phyloP scores from a whole-genome alignment of 2,888 invertebrate species.

The Stomorhina lunata region DNA sequence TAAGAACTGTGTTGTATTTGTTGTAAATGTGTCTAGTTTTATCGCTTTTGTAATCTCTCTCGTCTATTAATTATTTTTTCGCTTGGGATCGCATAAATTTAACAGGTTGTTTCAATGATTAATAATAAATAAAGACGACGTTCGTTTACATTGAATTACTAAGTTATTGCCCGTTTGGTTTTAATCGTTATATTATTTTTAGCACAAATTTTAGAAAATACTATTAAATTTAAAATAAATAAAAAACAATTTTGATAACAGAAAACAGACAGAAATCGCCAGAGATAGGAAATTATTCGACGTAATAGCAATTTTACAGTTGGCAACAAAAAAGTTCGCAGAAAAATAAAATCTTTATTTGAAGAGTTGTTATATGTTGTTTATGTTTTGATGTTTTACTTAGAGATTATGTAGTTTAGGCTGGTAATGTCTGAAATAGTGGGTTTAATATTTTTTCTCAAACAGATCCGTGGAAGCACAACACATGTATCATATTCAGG shows the following conservation, averaged over 20 bases:
- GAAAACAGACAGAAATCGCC: not conserved
- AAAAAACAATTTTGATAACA: not conserved
- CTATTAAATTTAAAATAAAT: not conserved
- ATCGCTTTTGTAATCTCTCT: not conserved
- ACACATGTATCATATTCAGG: no score
- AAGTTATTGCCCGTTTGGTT: not conserved
- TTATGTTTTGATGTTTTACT: no score
- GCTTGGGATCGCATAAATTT: not conserved
- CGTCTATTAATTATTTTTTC: not conserved
- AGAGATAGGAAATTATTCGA: not conserved
- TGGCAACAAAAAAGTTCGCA: not conserved
- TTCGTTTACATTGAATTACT: not conserved
- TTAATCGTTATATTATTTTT: constrained; percentile 15
- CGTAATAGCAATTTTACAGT: not conserved
- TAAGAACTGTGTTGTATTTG: not conserved
- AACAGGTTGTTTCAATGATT: not conserved
- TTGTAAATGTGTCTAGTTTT: constrained; percentile 7
- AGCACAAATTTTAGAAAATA: not conserved
- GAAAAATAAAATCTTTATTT: not conserved
- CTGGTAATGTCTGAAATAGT: no score
- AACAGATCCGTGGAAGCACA: no score
- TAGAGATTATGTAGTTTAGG: no score
- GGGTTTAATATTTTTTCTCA: no score
- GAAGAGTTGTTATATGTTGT: not conserved
- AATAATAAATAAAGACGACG: not conserved